A percentile compares a stretch with the other conserved stretches of the same genome.
phyloP scores from a whole-genome alignment of 1,140 invertebrate genomes.

The Cotesia chilonis region DNA sequence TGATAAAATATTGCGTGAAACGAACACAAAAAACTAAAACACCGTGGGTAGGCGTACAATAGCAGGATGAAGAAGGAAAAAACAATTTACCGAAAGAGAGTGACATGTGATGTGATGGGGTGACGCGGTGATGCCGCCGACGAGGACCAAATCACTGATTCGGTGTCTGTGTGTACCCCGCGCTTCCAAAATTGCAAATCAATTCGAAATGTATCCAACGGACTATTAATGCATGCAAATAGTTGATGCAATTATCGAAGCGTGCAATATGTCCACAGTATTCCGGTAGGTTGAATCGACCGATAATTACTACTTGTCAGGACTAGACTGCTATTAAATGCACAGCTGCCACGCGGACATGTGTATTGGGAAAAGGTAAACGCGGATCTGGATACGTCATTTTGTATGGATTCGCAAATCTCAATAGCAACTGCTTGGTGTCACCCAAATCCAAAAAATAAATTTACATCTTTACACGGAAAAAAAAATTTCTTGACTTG shows the following conservation, averaged over 20 bases:
- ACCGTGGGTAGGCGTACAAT: too few relatives aligned
- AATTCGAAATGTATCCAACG: slow-evolving; percentile 18
- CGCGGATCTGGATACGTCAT: background rate
- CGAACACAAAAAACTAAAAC: too few relatives aligned
- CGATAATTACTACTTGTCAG: slow-evolving; percentile 10
- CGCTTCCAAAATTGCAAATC: slow-evolving; percentile 9
- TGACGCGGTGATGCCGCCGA: background rate
- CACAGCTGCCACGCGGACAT: background rate
- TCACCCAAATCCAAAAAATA: too few relatives aligned
- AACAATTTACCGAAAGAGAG: background rate
- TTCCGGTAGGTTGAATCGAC: slow-evolving; percentile 5
- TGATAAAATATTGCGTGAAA: slow-evolving; percentile 15
- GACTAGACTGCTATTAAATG: background rate
- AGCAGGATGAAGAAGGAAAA: background rate
- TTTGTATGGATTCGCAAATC: too few relatives aligned
- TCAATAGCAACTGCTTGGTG: too few relatives aligned
- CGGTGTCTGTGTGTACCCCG: background rate
- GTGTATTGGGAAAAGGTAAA: background rate
- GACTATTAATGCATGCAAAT: slow-evolving; percentile 21
- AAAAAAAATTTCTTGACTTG: too few relatives aligned
- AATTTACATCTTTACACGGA: too few relatives aligned
- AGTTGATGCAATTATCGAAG: slow-evolving; percentile 13
- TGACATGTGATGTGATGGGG: background rate
- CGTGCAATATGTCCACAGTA: background rate
- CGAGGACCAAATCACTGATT: too few relatives aligned